Evolutionary conservation across 2,888 invertebrate genomes (phyloP).

Genomic region (Griposia aprilina): DNA sequence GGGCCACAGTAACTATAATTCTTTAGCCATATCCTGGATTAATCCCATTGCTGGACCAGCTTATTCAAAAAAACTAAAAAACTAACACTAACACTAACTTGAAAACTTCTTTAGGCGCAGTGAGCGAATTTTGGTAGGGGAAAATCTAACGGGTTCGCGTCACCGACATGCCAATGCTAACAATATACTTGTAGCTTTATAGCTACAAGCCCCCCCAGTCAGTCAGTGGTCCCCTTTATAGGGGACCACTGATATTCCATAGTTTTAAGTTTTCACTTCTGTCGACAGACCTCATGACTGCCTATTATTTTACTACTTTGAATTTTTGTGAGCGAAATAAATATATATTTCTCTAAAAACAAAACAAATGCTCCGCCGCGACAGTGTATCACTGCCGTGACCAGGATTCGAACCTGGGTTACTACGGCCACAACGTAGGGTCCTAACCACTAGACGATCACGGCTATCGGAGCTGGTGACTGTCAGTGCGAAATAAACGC

Average conservation of each 20-base stretch:
- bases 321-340: not conserved
- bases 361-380: conserved; percentile 68
- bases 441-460: conserved; percentile 94
- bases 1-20: too few species aligned
- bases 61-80: too few species aligned
- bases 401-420: conserved; percentile 94
- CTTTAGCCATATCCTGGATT: not conserved
- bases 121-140: not conserved
- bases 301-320: not conserved
- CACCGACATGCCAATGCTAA: too few species aligned
- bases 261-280: not conserved
- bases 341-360: not conserved
- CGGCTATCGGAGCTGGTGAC: conserved; percentile 75
- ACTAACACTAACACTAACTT: too few species aligned
- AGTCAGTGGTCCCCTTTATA: too few species aligned
- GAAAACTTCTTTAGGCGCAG: not conserved
- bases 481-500: not conserved
- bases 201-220: too few species aligned
- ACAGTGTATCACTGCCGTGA: conserved; percentile 90
- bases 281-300: not conserved
- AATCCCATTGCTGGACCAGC: not conserved
- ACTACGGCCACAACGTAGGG: conserved; percentile 94
- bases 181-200: too few species aligned
- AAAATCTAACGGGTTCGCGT: too few species aligned
- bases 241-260: not conserved